Percentiles rank a stretch among this genome's conserved stretches.
Conservation (phyloP, 2,888 invertebrate genomes). For the Trissonchulus latispiculum region DNA sequence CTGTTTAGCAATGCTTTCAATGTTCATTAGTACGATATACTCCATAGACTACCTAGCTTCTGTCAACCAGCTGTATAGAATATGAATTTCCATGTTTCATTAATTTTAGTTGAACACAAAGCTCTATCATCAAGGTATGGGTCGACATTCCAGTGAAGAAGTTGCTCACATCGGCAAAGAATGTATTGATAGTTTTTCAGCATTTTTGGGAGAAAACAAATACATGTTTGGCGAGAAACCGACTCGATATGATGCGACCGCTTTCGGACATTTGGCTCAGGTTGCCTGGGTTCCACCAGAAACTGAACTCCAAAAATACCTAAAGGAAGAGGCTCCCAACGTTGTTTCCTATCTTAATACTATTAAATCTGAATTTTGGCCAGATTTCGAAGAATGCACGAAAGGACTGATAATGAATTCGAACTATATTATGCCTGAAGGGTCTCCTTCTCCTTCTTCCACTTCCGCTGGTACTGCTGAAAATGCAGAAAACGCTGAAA, state of each 20-base stretch:
- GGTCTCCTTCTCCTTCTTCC: background rate
- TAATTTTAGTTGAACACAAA: constrained; percentile 29
- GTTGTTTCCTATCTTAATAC: background rate
- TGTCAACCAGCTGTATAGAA: no score
- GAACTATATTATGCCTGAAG: background rate
- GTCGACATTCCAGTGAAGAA: constrained; percentile 43
- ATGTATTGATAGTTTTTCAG: constrained; percentile 44
- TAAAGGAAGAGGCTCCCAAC: constrained; percentile 27
- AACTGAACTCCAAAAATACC: background rate
- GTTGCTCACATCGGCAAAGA: constrained; percentile 40
- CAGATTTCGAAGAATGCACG: background rate
- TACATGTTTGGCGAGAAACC: constrained; percentile 30
- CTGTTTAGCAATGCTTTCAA: no score
- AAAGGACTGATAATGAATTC: background rate
- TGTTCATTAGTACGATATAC: no score
- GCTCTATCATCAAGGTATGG: constrained; percentile 43
- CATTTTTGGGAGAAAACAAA: constrained; percentile 40
- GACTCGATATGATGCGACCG: constrained; percentile 1
- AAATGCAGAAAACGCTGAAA: background rate
- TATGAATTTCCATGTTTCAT: no score
- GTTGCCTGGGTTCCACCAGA: background rate
- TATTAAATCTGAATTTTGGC: constrained; percentile 19
- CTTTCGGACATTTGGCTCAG: background rate
- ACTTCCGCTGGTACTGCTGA: background rate
- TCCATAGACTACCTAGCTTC: no score